phyloP scores from a whole-genome alignment of 2,888 invertebrate genomes.

The Volucella bombylans region DNA sequence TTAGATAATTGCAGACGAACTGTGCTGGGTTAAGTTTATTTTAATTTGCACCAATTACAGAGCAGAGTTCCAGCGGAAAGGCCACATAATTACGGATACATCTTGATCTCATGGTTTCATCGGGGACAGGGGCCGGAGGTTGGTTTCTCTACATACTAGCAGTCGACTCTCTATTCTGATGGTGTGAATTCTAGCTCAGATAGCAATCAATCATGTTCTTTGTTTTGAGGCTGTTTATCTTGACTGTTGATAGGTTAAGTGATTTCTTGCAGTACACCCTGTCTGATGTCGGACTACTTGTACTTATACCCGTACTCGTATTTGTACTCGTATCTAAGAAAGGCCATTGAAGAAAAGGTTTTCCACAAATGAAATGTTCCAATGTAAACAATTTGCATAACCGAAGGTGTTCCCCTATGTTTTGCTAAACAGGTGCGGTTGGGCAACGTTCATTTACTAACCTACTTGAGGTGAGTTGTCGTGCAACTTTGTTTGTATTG shows the following conservation, averaged over 20 bases:
- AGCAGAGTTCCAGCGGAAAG: constrained; percentile 36
- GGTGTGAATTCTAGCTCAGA: constrained; percentile 52
- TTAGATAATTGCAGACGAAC: constrained; percentile 50
- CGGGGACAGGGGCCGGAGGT: no score
- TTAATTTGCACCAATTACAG: constrained; percentile 46
- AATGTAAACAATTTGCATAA: constrained; percentile 2
- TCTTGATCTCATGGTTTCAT: constrained; percentile 26
- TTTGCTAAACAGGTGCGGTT: not conserved
- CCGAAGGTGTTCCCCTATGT: not conserved
- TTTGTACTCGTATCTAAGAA: no score
- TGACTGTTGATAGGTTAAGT: constrained; percentile 40
- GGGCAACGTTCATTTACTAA: no score
- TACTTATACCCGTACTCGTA: no score
- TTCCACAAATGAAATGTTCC: not conserved
- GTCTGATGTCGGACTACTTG: no score
- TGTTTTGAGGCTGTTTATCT: constrained; percentile 42
- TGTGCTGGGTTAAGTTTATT: constrained; percentile 48
- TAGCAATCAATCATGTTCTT: constrained; percentile 61
- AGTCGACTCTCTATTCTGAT: not conserved
- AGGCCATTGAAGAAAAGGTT: no score
- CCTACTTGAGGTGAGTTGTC: no score
- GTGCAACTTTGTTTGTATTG: no score
- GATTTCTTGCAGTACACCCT: not conserved
- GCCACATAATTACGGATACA: constrained; percentile 23
- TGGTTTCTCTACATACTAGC: no score